A percentile compares a stretch with the other conserved stretches of the same genome.
Evolutionary conservation across 1,140 invertebrate genomes (phyloP).

Genomic region (Drosophila subobscura): DNA sequence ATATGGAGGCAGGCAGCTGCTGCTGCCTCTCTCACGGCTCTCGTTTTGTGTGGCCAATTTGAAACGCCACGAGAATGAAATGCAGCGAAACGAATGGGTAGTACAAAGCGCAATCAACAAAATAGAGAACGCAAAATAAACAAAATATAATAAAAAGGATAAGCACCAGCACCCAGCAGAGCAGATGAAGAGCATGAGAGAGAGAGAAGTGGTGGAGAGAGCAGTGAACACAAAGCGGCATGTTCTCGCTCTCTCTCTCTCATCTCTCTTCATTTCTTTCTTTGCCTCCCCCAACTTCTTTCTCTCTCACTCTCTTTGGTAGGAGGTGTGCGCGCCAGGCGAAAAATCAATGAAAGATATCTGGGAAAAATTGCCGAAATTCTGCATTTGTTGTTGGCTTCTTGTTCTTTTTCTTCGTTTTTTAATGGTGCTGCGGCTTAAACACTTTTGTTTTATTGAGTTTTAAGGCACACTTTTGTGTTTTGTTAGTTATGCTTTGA

Average conservation of each 20-base stretch:
- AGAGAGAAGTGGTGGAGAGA: slow-evolving; percentile 48
- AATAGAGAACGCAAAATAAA: slow-evolving; percentile 73
- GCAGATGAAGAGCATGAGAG: slow-evolving; percentile 1
- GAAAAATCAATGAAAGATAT: slow-evolving; percentile 82
- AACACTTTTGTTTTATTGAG: background rate
- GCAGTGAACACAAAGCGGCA: slow-evolving; percentile 65
- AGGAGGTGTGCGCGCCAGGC: slow-evolving; percentile 64
- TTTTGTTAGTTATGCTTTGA: slow-evolving; percentile 17
- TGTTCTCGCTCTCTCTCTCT: slow-evolving; percentile 26
- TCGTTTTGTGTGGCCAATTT: slow-evolving; percentile 53
- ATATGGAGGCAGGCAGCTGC: slow-evolving; percentile 44
- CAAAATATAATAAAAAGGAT: slow-evolving; percentile 78
- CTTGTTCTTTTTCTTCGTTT: background rate
- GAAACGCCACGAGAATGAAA: slow-evolving; percentile 77
- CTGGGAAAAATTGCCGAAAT: slow-evolving; percentile 70
- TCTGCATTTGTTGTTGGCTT: slow-evolving; percentile 52
- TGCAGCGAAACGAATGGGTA: slow-evolving; percentile 77
- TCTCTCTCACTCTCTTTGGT: slow-evolving; percentile 20
- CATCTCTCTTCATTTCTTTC: slow-evolving; percentile 1
- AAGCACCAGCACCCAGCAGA: slow-evolving; percentile 31
- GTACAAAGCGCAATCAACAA: slow-evolving; percentile 68
- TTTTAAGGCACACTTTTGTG: slow-evolving; percentile 2
- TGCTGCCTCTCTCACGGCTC: slow-evolving; percentile 35
- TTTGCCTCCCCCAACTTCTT: background rate
- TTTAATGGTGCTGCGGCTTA: slow-evolving; percentile 2